phyloP scores from a whole-genome alignment of 2,888 invertebrate genomes.

The Drosophila prostipennis region DNA sequence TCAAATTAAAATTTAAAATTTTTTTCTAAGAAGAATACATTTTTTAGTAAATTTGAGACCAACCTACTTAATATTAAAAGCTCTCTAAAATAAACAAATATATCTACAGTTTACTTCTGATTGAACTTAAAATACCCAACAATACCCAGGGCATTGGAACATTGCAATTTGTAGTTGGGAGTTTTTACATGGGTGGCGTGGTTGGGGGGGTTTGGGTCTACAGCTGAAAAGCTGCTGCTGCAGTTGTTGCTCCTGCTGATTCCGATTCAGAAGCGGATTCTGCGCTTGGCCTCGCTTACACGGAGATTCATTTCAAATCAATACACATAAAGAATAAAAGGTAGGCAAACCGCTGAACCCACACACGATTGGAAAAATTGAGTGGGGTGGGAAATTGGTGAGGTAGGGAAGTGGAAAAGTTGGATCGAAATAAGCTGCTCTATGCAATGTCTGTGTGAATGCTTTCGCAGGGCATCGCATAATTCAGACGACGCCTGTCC shows the following conservation, averaged over 20 bases:
- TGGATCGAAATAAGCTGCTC: slow-evolving; percentile 21
- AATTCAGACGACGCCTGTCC: slow-evolving; percentile 55
- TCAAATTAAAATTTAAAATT: too few relatives aligned
- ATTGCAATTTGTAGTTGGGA: slow-evolving; percentile 39
- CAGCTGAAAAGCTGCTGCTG: slow-evolving; percentile 16
- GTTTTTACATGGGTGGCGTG: neutral
- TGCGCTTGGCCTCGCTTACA: slow-evolving; percentile 63
- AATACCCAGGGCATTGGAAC: slow-evolving; percentile 17
- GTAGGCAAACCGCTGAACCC: slow-evolving; percentile 52
- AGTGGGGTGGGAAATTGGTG: neutral
- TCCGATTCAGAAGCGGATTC: slow-evolving; percentile 36
- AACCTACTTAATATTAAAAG: too few relatives aligned
- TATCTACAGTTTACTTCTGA: neutral
- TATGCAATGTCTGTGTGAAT: neutral
- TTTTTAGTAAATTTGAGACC: too few relatives aligned
- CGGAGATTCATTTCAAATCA: slow-evolving; percentile 75
- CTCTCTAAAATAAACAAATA: too few relatives aligned
- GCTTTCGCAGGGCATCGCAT: slow-evolving; percentile 32
- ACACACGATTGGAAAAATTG: slow-evolving; percentile 2
- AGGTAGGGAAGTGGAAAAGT: slow-evolving; percentile 2
- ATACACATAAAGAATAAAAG: slow-evolving; percentile 74
- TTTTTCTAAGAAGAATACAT: too few relatives aligned
- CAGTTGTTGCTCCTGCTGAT: slow-evolving; percentile 15
- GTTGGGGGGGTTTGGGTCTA: neutral
- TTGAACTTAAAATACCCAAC: slow-evolving; percentile 5